Conservation (phyloP, 2,888 invertebrate species). For the Idaea dimidiata region DNA sequence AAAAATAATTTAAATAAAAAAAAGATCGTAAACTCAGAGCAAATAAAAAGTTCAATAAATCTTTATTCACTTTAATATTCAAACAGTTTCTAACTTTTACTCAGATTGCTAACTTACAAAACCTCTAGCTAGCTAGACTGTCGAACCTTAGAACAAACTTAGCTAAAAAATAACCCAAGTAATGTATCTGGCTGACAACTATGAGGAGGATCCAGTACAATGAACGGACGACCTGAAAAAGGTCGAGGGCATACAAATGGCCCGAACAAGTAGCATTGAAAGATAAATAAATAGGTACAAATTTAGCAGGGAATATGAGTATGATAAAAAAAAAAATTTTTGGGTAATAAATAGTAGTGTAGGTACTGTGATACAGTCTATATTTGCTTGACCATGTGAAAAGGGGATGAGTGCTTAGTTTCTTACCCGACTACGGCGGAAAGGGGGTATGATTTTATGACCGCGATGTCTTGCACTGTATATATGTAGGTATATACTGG, state of each 20-base stretch:
- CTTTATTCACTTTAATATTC: neutral
- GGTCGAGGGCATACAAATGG: neutral
- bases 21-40: no score
- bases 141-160: neutral
- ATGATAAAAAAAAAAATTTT: neutral
- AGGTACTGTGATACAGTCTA: neutral
- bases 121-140: neutral
- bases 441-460: no score
- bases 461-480: no score
- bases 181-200: neutral
- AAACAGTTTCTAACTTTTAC: neutral
- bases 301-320: neutral
- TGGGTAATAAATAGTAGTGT: neutral
- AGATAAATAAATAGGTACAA: neutral
- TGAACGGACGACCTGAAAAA: neutral
- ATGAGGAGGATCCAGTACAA: neutral
- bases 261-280: neutral
- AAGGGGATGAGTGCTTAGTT: no score
- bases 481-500: no score
- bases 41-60: neutral
- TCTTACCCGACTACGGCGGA: no score
- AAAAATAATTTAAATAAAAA: no score
- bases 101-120: neutral
- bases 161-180: neutral
- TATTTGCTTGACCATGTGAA: neutral